Percentiles rank a stretch among this genome's conserved stretches.
Evolutionary conservation across 2,888 invertebrate genomes (phyloP).

Genomic region (Hofmannophila pseudospretella): DNA sequence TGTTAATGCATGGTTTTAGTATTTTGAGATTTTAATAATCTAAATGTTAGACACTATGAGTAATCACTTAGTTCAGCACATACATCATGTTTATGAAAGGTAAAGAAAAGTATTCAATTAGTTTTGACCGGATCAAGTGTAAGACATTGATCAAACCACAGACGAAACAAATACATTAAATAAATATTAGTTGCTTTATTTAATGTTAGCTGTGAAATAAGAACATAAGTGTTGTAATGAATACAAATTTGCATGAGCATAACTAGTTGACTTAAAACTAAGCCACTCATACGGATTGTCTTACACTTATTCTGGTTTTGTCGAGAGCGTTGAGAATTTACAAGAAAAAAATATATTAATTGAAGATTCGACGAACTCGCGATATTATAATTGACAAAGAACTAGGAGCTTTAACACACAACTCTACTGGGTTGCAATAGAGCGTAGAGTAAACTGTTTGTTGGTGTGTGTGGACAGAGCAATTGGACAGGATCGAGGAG

Average conservation of each 20-base stretch:
- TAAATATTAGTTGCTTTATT: slow-evolving; percentile 51
- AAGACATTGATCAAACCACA: slow-evolving; percentile 44
- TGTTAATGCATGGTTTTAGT: slow-evolving; percentile 70
- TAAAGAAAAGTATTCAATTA: slow-evolving; percentile 49
- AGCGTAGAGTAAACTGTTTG: slow-evolving; percentile 45
- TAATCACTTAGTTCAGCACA: slow-evolving; percentile 73
- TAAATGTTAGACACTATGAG: slow-evolving; percentile 66
- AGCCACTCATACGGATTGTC: slow-evolving; percentile 45
- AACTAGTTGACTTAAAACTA: slow-evolving; percentile 38
- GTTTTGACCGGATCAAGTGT: slow-evolving; percentile 62
- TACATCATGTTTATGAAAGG: slow-evolving; percentile 66
- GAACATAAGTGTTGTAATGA: slow-evolving; percentile 42
- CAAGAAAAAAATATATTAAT: slow-evolving; percentile 29
- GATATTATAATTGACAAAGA: slow-evolving; percentile 21
- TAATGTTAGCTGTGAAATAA: slow-evolving; percentile 29
- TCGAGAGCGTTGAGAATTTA: slow-evolving; percentile 79
- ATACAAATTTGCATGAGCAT: slow-evolving; percentile 49
- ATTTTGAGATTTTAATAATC: slow-evolving; percentile 47
- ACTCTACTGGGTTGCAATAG: slow-evolving; percentile 29
- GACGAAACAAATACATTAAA: slow-evolving; percentile 12
- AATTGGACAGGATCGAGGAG: slow-evolving; percentile 99
- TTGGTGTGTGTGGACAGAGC: slow-evolving; percentile 85
- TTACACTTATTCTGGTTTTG: slow-evolving; percentile 71
- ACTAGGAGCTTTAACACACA: slow-evolving; percentile 60
- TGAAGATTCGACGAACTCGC: slow-evolving; percentile 27